These are phyloP conservation scores for Fringilla coelebs DNA, from an alignment of 2,797 vertebrate species.

Conservation along the genomic window DNA sequence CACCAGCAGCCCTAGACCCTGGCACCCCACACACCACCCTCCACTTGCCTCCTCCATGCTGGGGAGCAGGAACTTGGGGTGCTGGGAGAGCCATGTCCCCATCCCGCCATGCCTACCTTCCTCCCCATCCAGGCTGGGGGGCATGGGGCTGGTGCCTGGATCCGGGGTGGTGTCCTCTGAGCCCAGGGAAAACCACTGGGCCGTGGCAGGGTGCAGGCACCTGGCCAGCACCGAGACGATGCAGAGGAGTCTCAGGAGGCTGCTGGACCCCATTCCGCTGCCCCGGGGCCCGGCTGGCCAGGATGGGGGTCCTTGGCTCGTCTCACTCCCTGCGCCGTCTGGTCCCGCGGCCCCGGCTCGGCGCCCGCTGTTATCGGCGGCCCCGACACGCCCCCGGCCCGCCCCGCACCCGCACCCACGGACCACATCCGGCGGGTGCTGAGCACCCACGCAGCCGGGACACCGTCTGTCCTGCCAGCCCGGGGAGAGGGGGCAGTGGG, in stretches of 20 bases:
- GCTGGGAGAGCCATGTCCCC: background rate
- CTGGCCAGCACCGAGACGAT: background rate
- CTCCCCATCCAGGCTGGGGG: background rate
- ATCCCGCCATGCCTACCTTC: background rate
- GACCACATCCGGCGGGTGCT: background rate
- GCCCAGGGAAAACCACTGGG: constrained; percentile 56
- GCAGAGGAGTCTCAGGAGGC: background rate
- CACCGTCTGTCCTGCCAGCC: background rate
- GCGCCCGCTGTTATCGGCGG: background rate
- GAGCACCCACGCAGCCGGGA: background rate
- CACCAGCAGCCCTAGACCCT: background rate
- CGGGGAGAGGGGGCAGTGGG: background rate
- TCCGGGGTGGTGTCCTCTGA: background rate
- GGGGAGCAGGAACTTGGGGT: background rate
- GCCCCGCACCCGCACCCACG: background rate
- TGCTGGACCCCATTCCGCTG: background rate
- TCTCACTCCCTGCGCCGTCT: background rate
- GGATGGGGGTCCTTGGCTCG: background rate
- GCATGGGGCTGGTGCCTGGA: background rate
- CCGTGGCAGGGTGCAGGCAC: background rate
- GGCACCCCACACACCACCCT: background rate
- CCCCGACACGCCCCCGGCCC: constrained; percentile 24
- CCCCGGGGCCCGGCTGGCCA: background rate
- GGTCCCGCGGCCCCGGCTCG: background rate
- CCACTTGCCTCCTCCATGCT: background rate